These are phyloP conservation scores for Crocallis elinguaria DNA, from an alignment of 2,888 invertebrate species.

Conservation along the genomic window DNA sequence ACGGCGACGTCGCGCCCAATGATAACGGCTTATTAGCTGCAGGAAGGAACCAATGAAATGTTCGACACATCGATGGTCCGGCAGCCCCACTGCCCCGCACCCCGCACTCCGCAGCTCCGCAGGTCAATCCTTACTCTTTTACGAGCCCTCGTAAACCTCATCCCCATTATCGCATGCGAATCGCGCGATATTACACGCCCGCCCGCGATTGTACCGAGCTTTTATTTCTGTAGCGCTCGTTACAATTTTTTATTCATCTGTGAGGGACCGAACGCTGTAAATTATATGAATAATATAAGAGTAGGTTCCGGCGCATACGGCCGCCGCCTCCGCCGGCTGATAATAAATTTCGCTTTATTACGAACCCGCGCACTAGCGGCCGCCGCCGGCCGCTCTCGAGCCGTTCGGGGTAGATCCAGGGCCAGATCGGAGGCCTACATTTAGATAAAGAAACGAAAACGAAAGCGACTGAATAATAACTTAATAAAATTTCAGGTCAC, in stretches of 20 bases:
- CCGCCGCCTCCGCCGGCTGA: conserved; percentile 1
- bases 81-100: not conserved
- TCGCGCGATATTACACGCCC: conserved; percentile 19
- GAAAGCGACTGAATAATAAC: conserved; percentile 34
- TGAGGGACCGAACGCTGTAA: conserved; percentile 33
- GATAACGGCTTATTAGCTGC: conserved; percentile 6
- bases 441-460: conserved; percentile 18
- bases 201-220: conserved; percentile 11
- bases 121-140: conserved; percentile 14
- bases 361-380: not conserved
- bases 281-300: conserved; percentile 42
- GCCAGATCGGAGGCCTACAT: not conserved
- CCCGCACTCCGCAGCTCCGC: not conserved
- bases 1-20: conserved; percentile 4
- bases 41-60: conserved; percentile 3
- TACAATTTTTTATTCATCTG: conserved; percentile 40
- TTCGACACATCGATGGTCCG: not conserved
- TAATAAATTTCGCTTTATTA: conserved; percentile 2
- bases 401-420: no score
- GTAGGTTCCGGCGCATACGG: conserved; percentile 2
- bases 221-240: conserved; percentile 32
- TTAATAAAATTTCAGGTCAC: conserved; percentile 46
- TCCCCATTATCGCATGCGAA: conserved; percentile 25
- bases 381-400: not conserved
- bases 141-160: conserved; percentile 26